Evolutionary conservation across 2,888 invertebrate species (phyloP).

Genomic region (Tuta absoluta): DNA sequence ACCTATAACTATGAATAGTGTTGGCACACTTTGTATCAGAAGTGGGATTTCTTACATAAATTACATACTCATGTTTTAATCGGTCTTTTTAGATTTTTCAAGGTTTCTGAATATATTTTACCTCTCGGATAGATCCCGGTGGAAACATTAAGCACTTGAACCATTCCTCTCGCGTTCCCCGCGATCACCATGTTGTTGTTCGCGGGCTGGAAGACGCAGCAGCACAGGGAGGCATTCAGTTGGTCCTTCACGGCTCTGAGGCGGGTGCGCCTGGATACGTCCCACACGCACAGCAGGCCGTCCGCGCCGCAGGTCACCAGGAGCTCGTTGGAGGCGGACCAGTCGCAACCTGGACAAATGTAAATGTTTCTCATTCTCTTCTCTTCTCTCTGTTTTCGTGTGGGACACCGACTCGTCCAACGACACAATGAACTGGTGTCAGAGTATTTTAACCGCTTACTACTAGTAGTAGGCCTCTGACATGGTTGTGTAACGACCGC

Average conservation of each 20-base stretch:
- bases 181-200: constrained; percentile 93
- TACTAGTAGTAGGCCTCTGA: too few relatives aligned
- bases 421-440: too few relatives aligned
- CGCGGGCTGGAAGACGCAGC: constrained; percentile 90
- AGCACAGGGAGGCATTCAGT: constrained; percentile 82
- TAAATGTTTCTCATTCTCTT: too few relatives aligned
- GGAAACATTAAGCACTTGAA: constrained; percentile 91
- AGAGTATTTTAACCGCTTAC: too few relatives aligned
- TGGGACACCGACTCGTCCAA: too few relatives aligned
- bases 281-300: constrained; percentile 88
- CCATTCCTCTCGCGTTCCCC: constrained; percentile 87
- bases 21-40: too few relatives aligned
- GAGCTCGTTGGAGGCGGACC: constrained; percentile 92
- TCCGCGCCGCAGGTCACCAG: constrained; percentile 89
- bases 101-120: constrained; percentile 37
- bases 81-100: not conserved
- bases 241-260: constrained; percentile 85
- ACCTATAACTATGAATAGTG: too few relatives aligned
- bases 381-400: too few relatives aligned
- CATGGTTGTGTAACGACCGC: too few relatives aligned
- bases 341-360: constrained; percentile 84
- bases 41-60: too few relatives aligned
- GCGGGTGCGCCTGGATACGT: constrained; percentile 82
- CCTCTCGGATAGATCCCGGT: constrained; percentile 90
- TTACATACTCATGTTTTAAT: not conserved